Conservation (phyloP, 2,888 invertebrate species). For the Erebia epiphron region DNA sequence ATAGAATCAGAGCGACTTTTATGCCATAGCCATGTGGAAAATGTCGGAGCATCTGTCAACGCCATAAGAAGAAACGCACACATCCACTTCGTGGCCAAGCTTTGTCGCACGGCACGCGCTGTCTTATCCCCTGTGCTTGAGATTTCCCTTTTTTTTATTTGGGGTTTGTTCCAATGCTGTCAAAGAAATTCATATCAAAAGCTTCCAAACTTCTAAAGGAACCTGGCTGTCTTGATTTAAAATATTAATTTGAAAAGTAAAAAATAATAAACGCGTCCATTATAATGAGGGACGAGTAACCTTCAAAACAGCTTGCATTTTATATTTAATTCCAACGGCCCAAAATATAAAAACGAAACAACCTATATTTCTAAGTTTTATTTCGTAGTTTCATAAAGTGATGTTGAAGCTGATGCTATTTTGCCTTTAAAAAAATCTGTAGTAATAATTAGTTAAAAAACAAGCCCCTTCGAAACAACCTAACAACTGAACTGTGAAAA, state of each 20-base stretch:
- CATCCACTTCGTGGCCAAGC: neutral
- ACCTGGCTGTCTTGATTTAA: neutral
- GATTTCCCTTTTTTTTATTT: neutral
- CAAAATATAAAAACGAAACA: too few species aligned
- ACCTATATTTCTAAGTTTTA: too few species aligned
- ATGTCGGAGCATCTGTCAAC: neutral
- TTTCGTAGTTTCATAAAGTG: too few species aligned
- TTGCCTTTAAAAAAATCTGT: too few species aligned
- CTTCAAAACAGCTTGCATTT: too few species aligned
- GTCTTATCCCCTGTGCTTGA: neutral
- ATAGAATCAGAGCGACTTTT: neutral
- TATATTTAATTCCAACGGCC: too few species aligned
- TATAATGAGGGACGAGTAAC: neutral
- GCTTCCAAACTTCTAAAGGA: neutral
- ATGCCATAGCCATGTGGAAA: neutral
- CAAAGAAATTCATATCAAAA: neutral
- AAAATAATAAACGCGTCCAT: neutral
- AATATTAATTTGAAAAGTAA: neutral
- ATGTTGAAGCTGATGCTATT: too few species aligned
- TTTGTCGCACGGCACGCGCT: conserved; percentile 1
- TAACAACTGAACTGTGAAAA: neutral
- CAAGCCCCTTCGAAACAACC: neutral
- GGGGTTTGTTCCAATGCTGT: conserved; percentile 3
- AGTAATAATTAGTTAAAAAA: too few species aligned
- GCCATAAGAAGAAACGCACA: neutral